Evolutionary conservation across 1,140 invertebrate genomes (phyloP), one percentile per base, ranked within the genome.

Genomic region (Drosophila sulfurigaster): DNA sequence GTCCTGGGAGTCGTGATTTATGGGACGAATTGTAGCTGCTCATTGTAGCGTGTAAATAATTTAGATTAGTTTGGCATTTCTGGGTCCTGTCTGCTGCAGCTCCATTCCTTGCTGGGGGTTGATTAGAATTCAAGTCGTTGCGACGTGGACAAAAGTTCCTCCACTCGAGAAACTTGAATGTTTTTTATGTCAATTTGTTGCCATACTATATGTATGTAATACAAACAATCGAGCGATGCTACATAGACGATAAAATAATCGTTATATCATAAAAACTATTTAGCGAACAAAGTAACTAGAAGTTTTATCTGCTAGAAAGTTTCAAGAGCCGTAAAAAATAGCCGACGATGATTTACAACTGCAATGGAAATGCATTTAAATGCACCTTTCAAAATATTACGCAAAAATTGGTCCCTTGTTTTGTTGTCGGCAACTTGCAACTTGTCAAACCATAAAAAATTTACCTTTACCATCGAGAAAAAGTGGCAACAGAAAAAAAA

Each of bases 1-100:
- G 85, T 89, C 85, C 85, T 89, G 85, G 86, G 86, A 88, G 86
- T 89, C 81, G 86, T 90, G 85, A 89, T 89, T 89, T 89, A 89
- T 85, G 81, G 75, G 81, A 85, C 78, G 85, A 88, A 81, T 88
- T 88, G 83, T 89, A 83, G 85, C 85, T 88, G 83, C 85, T 83
- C 78, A 81, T 83, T 83, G 85, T 89, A 89, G 81, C 81, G 85
- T 89, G 85, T 89, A 89, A 88, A 88, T 88, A 88, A 88, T 88
- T 87, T 88, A 87, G 83, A 87, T 87, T 88, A 88, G 83, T 87
- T 88, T 68, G 78, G 72, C 60, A 87, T 88, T 87, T 78, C 71
- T 68, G 54, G 35, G 8, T 25, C 11, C 60, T 41, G 45, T 49
- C 63, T 56, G 57, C 62, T 58, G 8, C 63, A 4, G 25, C 25